A percentile compares a stretch with the other conserved stretches of the same genome.
These are phyloP conservation scores for Myxocyprinus asiaticus DNA, from an alignment of 2,113 vertebrate genomes.

Conservation along the genomic window DNA sequence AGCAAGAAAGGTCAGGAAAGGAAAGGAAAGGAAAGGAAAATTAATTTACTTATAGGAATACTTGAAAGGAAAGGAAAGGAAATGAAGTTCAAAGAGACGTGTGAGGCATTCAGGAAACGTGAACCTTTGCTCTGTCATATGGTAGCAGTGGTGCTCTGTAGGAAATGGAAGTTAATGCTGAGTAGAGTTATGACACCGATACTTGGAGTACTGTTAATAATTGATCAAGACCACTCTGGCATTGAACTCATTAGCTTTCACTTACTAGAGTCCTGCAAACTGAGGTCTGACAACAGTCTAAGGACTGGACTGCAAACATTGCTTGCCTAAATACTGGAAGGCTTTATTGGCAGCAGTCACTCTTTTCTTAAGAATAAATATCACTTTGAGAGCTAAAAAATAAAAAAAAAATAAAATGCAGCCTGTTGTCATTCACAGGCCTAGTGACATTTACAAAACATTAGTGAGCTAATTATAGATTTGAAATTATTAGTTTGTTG, in stretches of 20 bases:
- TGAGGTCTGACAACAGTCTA: background rate
- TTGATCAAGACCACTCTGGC: conserved; percentile 43
- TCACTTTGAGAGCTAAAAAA: too few species aligned
- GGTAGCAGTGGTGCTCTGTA: conserved; percentile 28
- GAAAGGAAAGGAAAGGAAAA: background rate
- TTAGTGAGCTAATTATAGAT: too few species aligned
- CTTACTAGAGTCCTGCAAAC: background rate
- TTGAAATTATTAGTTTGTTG: too few species aligned
- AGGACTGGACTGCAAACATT: background rate
- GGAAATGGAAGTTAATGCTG: conserved; percentile 32
- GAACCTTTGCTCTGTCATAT: background rate
- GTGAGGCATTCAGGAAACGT: conserved; percentile 1
- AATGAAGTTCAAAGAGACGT: background rate
- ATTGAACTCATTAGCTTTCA: conserved; percentile 43
- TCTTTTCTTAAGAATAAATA: too few species aligned
- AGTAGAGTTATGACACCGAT: conserved; percentile 42
- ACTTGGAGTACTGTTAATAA: conserved; percentile 44
- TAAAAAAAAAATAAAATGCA: too few species aligned
- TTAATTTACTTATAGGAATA: background rate
- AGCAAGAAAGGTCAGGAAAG: background rate
- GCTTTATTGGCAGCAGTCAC: background rate
- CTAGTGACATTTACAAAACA: too few species aligned
- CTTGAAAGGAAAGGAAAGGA: background rate
- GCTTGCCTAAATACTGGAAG: background rate
- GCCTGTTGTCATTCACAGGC: too few species aligned